Evolutionary conservation across 2,888 invertebrate species (phyloP).

Genomic region (Halictus ligatus): DNA sequence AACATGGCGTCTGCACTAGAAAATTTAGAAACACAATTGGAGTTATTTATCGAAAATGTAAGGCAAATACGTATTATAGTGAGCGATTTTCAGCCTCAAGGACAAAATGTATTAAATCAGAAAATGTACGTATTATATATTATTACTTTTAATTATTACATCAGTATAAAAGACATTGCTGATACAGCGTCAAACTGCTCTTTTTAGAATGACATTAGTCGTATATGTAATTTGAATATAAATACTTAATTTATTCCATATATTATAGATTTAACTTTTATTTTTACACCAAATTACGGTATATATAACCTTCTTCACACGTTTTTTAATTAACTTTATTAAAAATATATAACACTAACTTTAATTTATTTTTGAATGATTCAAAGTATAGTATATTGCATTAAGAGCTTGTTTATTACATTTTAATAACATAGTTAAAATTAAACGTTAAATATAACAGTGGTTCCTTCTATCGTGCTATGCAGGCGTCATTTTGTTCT

Average conservation of each 20-base stretch:
- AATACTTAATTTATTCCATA: too few relatives aligned
- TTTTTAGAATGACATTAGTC: not conserved
- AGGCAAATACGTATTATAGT: constrained; percentile 99
- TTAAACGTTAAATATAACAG: not conserved
- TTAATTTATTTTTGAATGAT: not conserved
- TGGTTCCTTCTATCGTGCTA: not conserved
- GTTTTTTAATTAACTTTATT: not conserved
- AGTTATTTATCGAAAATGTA: constrained; percentile 98
- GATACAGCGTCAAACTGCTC: not conserved
- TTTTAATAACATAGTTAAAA: not conserved
- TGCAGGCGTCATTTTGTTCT: not conserved
- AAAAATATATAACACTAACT: not conserved
- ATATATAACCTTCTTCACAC: not conserved
- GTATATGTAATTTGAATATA: not conserved
- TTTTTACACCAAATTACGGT: not conserved
- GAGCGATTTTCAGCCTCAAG: constrained; percentile 98
- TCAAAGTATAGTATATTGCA: not conserved
- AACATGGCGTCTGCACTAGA: constrained; percentile 94
- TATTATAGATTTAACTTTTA: not conserved
- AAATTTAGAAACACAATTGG: constrained; percentile 96
- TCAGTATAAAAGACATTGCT: not conserved
- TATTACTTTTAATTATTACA: constrained; percentile 3
- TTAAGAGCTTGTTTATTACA: not conserved
- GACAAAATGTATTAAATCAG: constrained; percentile 98
- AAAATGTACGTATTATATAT: constrained; percentile 92